Percentiles rank a stretch among this genome's conserved stretches.
These are phyloP conservation scores for Chymomyza fuscimana DNA, from an alignment of 2,888 invertebrate genomes.

Conservation along the genomic window DNA sequence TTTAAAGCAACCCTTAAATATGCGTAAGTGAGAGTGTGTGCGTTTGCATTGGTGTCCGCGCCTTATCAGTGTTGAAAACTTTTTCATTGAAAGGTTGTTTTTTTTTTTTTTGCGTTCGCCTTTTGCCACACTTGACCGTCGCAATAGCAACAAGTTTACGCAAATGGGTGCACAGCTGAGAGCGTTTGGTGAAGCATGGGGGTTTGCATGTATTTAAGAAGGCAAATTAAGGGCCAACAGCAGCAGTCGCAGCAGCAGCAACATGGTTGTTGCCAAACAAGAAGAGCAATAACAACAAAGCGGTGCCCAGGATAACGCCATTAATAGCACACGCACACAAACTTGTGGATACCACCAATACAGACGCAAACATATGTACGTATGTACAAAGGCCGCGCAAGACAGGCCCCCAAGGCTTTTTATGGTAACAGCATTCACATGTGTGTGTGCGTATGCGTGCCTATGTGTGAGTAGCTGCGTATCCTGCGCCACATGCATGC, in stretches of 20 bases:
- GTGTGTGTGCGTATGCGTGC: constrained; percentile 20
- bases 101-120: constrained; percentile 34
- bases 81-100: constrained; percentile 49
- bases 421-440: constrained; percentile 52
- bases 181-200: neutral
- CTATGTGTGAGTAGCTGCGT: constrained; percentile 28
- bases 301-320: constrained; percentile 60
- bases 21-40: neutral
- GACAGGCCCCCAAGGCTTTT: constrained; percentile 62
- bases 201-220: constrained; percentile 52
- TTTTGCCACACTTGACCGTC: constrained; percentile 55
- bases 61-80: constrained; percentile 25
- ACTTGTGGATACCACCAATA: constrained; percentile 14
- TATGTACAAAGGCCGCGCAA: constrained; percentile 35
- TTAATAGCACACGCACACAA: constrained; percentile 46
- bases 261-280: constrained; percentile 28
- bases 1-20: constrained; percentile 8
- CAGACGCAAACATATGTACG: constrained; percentile 10
- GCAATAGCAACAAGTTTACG: constrained; percentile 29
- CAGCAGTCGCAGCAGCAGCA: constrained; percentile 6
- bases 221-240: constrained; percentile 19
- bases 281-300: constrained; percentile 23
- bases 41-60: neutral
- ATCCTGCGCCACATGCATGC: constrained; percentile 54
- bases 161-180: neutral